These are phyloP conservation scores for Drosophila ficusphila DNA, from an alignment of 1,140 invertebrate species.

Conservation along the genomic window DNA sequence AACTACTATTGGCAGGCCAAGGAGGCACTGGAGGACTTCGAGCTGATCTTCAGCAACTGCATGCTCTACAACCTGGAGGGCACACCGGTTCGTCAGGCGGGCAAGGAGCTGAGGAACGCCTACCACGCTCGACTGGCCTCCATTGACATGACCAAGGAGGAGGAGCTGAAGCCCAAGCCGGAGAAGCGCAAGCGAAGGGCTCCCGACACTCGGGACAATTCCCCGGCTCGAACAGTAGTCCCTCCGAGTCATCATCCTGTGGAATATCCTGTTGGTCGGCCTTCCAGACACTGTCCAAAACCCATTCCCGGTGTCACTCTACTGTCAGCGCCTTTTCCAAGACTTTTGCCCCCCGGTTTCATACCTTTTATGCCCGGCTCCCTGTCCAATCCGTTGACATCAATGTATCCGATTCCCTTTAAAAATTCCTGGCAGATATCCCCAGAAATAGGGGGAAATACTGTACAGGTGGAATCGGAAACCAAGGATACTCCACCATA, in stretches of 20 bases:
- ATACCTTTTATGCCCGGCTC: neutral
- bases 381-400: neutral
- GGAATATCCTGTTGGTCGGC: neutral
- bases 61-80: constrained; percentile 15
- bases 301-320: neutral
- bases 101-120: neutral
- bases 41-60: constrained; percentile 38
- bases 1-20: constrained; percentile 28
- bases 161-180: constrained; percentile 3
- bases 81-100: constrained; percentile 3
- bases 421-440: neutral
- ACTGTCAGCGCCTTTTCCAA: neutral
- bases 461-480: too few species aligned
- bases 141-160: constrained; percentile 20
- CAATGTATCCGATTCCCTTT: neutral
- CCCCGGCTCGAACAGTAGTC: neutral
- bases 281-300: neutral
- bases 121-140: constrained; percentile 4
- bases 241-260: neutral
- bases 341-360: neutral
- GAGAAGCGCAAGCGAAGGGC: neutral
- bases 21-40: constrained; percentile 32
- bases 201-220: neutral
- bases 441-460: too few species aligned
- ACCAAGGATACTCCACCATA: neutral